phyloP scores from a whole-genome alignment of 2,888 invertebrate genomes.

The Ormyrus pomaceus region DNA sequence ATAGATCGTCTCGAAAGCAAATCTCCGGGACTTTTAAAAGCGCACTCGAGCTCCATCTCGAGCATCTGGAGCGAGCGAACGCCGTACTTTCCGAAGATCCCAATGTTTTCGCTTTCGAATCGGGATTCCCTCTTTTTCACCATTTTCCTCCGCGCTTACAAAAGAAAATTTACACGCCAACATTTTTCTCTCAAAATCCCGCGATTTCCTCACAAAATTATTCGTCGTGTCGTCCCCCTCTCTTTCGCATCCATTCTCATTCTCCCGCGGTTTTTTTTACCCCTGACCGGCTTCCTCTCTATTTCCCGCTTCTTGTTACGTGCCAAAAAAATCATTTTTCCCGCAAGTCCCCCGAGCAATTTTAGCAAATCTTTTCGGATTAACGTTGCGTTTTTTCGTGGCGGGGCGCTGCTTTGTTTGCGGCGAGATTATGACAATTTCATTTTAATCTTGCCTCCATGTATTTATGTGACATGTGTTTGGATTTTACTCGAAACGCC shows the following conservation, averaged over 20 bases:
- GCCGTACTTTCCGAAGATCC: not conserved
- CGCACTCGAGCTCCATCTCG: not conserved
- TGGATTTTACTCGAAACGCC: too few relatives aligned
- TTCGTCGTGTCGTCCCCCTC: constrained; percentile 32
- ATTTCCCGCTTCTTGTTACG: constrained; percentile 1
- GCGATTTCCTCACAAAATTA: constrained; percentile 41
- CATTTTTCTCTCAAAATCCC: constrained; percentile 39
- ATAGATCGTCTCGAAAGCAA: too few relatives aligned
- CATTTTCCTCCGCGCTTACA: constrained; percentile 18
- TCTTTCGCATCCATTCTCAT: constrained; percentile 29
- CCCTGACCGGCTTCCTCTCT: not conserved
- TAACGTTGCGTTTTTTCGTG: too few relatives aligned
- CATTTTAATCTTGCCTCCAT: too few relatives aligned
- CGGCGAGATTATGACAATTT: too few relatives aligned
- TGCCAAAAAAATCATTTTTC: constrained; percentile 29
- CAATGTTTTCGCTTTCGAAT: constrained; percentile 27
- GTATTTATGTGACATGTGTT: too few relatives aligned
- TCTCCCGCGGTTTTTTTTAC: constrained; percentile 18
- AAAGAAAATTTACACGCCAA: constrained; percentile 45
- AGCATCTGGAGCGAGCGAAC: not conserved
- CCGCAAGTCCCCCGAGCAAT: not conserved
- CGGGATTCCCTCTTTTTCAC: constrained; percentile 11
- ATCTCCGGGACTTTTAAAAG: too few relatives aligned
- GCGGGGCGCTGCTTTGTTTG: too few relatives aligned
- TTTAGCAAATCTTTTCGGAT: not conserved